Evolutionary conservation across 2,888 invertebrate species (phyloP).

Genomic region (Clivina fossor): DNA sequence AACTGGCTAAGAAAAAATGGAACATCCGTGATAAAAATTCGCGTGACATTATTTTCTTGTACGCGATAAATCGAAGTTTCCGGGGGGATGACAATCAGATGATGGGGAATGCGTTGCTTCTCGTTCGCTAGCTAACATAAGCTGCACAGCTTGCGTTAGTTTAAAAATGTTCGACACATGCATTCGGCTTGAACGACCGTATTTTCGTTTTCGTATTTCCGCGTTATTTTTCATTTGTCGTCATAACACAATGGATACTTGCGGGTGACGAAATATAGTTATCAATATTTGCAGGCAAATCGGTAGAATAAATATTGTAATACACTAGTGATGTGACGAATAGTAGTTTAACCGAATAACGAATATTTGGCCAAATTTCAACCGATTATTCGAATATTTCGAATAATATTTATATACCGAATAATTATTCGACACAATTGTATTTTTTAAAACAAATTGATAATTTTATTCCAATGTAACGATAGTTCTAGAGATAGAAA

Average conservation of each 20-base stretch:
- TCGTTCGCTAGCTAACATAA: too few relatives aligned
- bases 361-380: too few relatives aligned
- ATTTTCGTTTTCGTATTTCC: constrained; percentile 18
- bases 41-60: constrained; percentile 24
- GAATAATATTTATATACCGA: too few relatives aligned
- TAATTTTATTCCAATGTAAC: too few relatives aligned
- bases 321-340: too few relatives aligned
- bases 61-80: constrained; percentile 25
- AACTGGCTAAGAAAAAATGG: neutral
- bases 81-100: constrained; percentile 28
- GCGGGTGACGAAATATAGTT: constrained; percentile 49
- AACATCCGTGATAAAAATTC: too few relatives aligned
- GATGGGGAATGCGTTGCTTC: constrained; percentile 8
- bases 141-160: constrained; percentile 12
- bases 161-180: constrained; percentile 27
- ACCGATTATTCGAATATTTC: too few relatives aligned
- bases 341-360: too few relatives aligned
- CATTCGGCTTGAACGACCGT: constrained; percentile 14
- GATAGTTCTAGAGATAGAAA: too few relatives aligned
- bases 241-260: constrained; percentile 46
- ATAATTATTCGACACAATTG: too few relatives aligned
- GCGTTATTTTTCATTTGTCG: constrained; percentile 47
- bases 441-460: too few relatives aligned
- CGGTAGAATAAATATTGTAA: constrained; percentile 49
- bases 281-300: constrained; percentile 52